A percentile compares a stretch with the other conserved stretches of the same genome.
These are phyloP conservation scores for Nannobrachium achirus DNA, from an alignment of 2,113 vertebrate genomes.

Conservation along the genomic window DNA sequence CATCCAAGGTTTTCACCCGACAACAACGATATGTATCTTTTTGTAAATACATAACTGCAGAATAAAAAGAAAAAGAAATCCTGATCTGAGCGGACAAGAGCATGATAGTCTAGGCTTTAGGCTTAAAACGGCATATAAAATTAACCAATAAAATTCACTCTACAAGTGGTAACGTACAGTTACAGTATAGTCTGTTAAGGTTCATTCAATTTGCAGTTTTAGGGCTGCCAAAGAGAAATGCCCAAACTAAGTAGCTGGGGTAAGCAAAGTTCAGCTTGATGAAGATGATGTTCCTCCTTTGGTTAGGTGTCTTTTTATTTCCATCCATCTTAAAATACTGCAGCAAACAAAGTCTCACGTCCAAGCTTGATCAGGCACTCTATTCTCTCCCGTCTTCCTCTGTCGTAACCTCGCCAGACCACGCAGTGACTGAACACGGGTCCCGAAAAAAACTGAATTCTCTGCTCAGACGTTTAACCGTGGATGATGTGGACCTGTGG, in stretches of 20 bases:
- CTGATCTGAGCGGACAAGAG: not conserved
- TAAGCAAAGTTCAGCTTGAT: not conserved
- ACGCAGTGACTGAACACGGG: slow-evolving; percentile 40
- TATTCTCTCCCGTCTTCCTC: slow-evolving; percentile 16
- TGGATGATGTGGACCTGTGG: no score
- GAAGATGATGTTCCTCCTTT: not conserved
- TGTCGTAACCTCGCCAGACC: slow-evolving; percentile 32
- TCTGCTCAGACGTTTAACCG: slow-evolving; percentile 30
- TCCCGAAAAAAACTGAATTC: slow-evolving; percentile 36
- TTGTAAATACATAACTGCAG: no score
- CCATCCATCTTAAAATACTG: not conserved
- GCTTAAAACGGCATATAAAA: slow-evolving; percentile 12
- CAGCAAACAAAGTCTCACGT: no score
- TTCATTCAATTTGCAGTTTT: slow-evolving; percentile 6
- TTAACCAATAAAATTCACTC: slow-evolving; percentile 18
- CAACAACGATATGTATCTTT: no score
- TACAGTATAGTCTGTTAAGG: no score
- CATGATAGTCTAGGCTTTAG: slow-evolving; percentile 15
- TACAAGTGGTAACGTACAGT: slow-evolving; percentile 1
- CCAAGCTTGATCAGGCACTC: not conserved
- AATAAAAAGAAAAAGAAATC: not conserved
- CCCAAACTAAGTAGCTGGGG: not conserved
- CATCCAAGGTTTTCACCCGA: no score
- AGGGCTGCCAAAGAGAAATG: not conserved
- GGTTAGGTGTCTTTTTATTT: not conserved